Percentiles rank a stretch among this genome's conserved stretches.
Conservation (phyloP, 2,797 vertebrate species). For the Siniperca obscura region DNA sequence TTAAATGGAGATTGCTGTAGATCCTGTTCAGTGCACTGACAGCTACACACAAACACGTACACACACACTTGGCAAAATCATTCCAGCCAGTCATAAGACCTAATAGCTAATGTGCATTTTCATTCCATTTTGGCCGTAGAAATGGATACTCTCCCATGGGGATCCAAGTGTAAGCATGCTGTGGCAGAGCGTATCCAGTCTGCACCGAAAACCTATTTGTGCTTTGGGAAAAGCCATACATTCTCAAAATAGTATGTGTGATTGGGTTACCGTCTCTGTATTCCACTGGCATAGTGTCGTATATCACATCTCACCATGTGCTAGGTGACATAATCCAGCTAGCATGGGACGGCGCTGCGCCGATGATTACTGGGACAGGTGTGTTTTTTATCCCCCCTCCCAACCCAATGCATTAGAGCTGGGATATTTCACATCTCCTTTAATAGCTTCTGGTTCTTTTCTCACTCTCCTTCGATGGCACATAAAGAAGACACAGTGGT, state of each 20-base stretch:
- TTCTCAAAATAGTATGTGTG: constrained; percentile 83
- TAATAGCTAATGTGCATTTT: constrained; percentile 73
- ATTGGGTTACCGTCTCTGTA: constrained; percentile 84
- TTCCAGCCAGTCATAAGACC: constrained; percentile 64
- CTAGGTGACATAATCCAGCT: constrained; percentile 81
- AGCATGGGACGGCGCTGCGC: constrained; percentile 60
- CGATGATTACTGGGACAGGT: constrained; percentile 82
- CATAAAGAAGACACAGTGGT: constrained; percentile 58
- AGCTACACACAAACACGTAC: constrained; percentile 25
- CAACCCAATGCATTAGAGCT: constrained; percentile 50
- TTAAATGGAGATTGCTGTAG: constrained; percentile 46
- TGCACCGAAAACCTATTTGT: constrained; percentile 79
- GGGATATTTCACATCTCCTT: constrained; percentile 72
- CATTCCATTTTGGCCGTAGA: constrained; percentile 74
- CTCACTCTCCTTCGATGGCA: constrained; percentile 63
- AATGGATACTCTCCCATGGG: constrained; percentile 78
- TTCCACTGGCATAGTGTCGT: constrained; percentile 71
- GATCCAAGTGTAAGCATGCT: constrained; percentile 66
- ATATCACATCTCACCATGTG: constrained; percentile 85
- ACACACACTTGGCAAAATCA: constrained; percentile 63
- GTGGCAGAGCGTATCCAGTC: constrained; percentile 56
- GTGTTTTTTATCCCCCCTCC: constrained; percentile 61
- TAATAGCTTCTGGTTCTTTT: constrained; percentile 68
- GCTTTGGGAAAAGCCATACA: constrained; percentile 81
- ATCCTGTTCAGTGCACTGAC: constrained; percentile 10